Base-by-base conservation (phyloP, 2,113 vertebrate species). In the Empidonax traillii region DNA sequence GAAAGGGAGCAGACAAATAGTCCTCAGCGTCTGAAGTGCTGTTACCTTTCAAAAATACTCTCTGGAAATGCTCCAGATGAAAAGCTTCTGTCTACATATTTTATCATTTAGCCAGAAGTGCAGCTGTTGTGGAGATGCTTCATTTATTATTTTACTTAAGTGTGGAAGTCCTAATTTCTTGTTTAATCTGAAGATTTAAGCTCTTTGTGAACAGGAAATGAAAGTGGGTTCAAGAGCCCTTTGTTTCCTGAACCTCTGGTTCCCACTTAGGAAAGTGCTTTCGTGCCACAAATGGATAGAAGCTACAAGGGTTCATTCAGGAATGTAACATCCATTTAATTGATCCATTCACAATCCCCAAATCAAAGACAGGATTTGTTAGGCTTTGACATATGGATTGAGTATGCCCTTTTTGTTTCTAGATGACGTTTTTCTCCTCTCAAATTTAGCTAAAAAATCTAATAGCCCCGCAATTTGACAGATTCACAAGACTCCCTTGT, bases 401-500 rank as follows among this genome's bases (percentile, higher is more conserved):
- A 96, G 69, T 94, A 83, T 93, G 94, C 52, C 89, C 22, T 66
- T 96, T 95, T 92, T 96, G 53, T 96, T 96, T 91, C 73, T 62
- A 90, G 51, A 95, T 92, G 88, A 90, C 52, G 4, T 92, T 87
- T 89, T 92, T 35, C 37, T 93, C 63, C 81, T 89, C 82, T 91
- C 59, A 95, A 96, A 79, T 72, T 95, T 88, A 88, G 92, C 91
- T 87, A 79, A 93, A 95, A 94, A 94, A 92, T 93, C 85, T 86
- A 93, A 96, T 62, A 92, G 51, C 58, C 61, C 72, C 91, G 89
- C 90, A 96, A 52, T 96, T 93, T 77, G 87, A 69, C 52, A 93
- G 93, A 95, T 76, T 94, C 85, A 97, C 94, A 97, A 95, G 62
- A 49, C 84, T 94, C 27, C 87, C 97, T 97, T 97, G 93, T 96